Percentiles rank a stretch among this genome's conserved stretches.
Evolutionary conservation across 2,113 vertebrate species (phyloP).

Genomic region (Cygnus atratus): DNA sequence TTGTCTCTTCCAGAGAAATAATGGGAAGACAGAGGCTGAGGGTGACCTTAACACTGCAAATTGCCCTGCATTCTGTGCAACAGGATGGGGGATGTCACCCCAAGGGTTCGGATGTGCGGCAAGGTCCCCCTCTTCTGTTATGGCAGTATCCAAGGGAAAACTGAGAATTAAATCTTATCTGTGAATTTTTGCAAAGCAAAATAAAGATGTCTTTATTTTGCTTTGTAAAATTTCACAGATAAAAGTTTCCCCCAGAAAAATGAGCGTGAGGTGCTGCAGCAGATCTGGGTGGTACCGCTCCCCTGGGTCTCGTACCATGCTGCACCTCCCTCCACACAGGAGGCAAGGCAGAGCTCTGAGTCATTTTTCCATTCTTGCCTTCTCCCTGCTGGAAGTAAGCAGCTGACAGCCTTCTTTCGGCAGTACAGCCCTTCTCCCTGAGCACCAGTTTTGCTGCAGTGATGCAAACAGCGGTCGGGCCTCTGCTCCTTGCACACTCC

Average conservation of each 20-base stretch:
- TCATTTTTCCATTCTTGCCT: not conserved
- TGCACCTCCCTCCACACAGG: not conserved
- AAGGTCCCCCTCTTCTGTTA: not conserved
- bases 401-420: not conserved
- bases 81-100: not conserved
- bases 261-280: not conserved
- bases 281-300: fast-evolving
- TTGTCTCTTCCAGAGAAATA: not conserved
- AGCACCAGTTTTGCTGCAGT: not conserved
- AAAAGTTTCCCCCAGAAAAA: not conserved
- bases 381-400: not conserved
- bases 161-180: not conserved
- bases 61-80: not conserved
- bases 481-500: not conserved
- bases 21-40: not conserved
- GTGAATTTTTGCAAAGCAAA: not conserved
- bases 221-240: too few species aligned
- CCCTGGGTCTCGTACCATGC: not conserved
- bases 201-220: not conserved
- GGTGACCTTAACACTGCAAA: not conserved
- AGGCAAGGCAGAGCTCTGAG: fast-evolving
- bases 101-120: not conserved
- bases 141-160: not conserved
- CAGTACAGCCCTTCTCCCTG: not conserved
- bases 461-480: not conserved